Base-by-base conservation (phyloP, 2,797 vertebrate genomes). In the Aselliscus stoliczkanus region DNA sequence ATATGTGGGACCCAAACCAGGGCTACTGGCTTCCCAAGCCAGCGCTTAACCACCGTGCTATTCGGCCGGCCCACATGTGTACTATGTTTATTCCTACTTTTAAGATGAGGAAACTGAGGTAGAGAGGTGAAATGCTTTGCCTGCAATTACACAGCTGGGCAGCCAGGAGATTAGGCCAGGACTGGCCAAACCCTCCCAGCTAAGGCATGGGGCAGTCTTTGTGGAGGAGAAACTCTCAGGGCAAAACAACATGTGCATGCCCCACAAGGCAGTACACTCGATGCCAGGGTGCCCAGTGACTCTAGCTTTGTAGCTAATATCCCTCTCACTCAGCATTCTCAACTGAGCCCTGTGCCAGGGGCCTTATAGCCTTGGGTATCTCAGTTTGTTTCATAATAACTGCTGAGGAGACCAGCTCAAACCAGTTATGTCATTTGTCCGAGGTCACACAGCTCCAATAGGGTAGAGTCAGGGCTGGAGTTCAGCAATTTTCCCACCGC, bases 91-190 rank as follows among this genome's bases (percentile, higher is more conserved):
- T n/a, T 69, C n/a, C 34, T 62, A 85, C 54, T 85, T 86, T 79
- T 73, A 65, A 88, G 39, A 77, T 56, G 73, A 92, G 58, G 44
- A 92, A 95, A 88, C 42, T 34, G 56, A 95, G 93, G 58, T 62
- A 60, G 31, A 82, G 52, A 88, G 34, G 62, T 56, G 42, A 90
- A 93, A 64, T 85, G 44, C 72, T 79, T 87, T 62, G 21, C 60
- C 14, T 29, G 31, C 67, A 42, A 15, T 92, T 29, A 67, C 73
- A 60, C 42, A 81, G n/a, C 37, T 31, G 8, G 13, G 8, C 34
- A 89, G 39, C 54, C 34, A 37, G 31, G 64, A 58, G 29, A 80
- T 79, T 58, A 29, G 50, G 27, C 39, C 69, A 52, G 64, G 60
- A 70, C 44, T 84, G 64, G 77, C 54, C 56, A 37, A 89, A 76